phyloP scores from a whole-genome alignment of 2,797 vertebrate species.

The Halcyon smyrnensis region DNA sequence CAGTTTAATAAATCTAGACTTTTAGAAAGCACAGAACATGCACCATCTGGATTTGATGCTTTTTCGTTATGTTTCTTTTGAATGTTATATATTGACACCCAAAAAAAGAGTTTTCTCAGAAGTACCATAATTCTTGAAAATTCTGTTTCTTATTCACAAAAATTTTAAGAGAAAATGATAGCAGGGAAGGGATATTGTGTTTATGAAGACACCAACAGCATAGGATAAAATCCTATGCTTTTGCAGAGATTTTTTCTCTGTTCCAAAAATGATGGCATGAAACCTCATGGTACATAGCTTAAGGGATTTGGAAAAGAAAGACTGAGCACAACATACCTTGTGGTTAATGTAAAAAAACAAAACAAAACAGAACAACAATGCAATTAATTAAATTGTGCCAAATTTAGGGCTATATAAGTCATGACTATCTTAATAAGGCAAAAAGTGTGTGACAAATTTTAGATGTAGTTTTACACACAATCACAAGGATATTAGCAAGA shows the following conservation, averaged over 20 bases:
- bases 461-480: not conserved
- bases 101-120: not conserved
- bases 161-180: not conserved
- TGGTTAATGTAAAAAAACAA: not conserved
- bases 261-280: not conserved
- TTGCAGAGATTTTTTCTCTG: not conserved
- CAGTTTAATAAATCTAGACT: not conserved
- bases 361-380: not conserved
- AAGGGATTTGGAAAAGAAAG: not conserved
- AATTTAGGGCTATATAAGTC: not conserved
- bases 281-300: not conserved
- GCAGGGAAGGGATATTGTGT: not conserved
- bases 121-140: not conserved
- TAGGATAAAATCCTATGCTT: not conserved
- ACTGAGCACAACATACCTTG: not conserved
- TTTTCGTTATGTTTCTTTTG: not conserved
- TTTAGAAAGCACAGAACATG: not conserved
- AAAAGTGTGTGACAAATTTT: not conserved
- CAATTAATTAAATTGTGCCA: not conserved
- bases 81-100: not conserved
- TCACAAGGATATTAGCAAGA: not conserved
- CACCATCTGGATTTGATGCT: not conserved
- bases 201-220: not conserved
- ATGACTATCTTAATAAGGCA: not conserved
- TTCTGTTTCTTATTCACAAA: not conserved